Evolutionary conservation across 2,797 vertebrate genomes (phyloP).

Genomic region (Echeneis naucrates): DNA sequence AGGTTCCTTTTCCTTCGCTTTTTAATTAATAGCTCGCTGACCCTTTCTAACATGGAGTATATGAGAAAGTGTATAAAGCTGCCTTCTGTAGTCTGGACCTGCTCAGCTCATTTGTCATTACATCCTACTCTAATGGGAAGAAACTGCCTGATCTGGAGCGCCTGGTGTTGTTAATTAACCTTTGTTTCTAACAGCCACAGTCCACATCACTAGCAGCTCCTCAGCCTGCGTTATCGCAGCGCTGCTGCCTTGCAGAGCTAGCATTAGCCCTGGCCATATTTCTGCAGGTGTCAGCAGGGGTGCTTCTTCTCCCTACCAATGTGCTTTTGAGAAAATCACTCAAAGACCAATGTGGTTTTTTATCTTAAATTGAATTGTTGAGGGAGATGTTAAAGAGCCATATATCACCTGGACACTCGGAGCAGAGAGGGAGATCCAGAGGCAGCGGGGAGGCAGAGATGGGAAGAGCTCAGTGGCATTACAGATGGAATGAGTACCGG

Average conservation of each 20-base stretch:
- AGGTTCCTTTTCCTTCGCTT: constrained; percentile 20
- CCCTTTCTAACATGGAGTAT: constrained; percentile 46
- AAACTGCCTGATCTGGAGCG: constrained; percentile 61
- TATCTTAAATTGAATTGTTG: constrained; percentile 85
- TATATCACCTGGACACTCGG: constrained; percentile 76
- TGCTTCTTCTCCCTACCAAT: constrained; percentile 60
- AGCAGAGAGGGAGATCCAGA: constrained; percentile 61
- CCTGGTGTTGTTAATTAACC: constrained; percentile 78
- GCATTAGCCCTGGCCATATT: constrained; percentile 61
- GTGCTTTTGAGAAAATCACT: constrained; percentile 67
- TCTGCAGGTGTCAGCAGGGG: constrained; percentile 76
- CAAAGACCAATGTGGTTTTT: constrained; percentile 72
- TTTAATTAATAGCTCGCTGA: constrained; percentile 52
- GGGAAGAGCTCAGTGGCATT: constrained; percentile 50
- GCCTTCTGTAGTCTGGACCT: constrained; percentile 34
- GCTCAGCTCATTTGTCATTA: constrained; percentile 72
- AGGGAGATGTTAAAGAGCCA: constrained; percentile 78
- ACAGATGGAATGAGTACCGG: constrained; percentile 52
- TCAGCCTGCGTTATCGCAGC: constrained; percentile 46
- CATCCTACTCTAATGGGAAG: constrained; percentile 62
- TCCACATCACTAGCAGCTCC: constrained; percentile 35
- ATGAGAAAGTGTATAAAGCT: constrained; percentile 48
- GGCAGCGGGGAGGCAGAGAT: constrained; percentile 50
- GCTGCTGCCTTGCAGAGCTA: constrained; percentile 37
- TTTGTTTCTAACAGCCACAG: constrained; percentile 63